Base-by-base conservation (phyloP, 2,113 vertebrate species). In the Sialia sialis region DNA sequence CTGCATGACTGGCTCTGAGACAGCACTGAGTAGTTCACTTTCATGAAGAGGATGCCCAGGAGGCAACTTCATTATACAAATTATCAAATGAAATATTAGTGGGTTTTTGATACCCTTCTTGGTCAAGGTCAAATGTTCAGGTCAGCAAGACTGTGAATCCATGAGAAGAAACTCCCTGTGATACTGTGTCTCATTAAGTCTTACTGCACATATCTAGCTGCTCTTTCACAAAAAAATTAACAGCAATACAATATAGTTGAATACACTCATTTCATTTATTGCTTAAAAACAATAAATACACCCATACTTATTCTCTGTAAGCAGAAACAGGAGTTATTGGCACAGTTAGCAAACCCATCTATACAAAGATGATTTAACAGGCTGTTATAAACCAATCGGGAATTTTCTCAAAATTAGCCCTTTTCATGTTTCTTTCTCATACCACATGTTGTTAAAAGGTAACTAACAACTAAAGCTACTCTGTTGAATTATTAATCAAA, bases 11-110 rank as follows among this genome's bases (percentile, higher is more conserved):
- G 34, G 6, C 21, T 84, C 34, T 0, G 1, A n/a, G n/a, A n/a
- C 21, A 58, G 22, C n/a, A 66, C 14, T 39, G 12, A 34, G 25
- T 6, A 64, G 14, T 4, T 55, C 34, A 16, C 22, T 2, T 0
- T 6, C 13, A 46, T 5, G 2, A 90, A 30, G 6, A 38, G 0
- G 0, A 58, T 38, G 20, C 7, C 12, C 34, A 38, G 6, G 11
- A 81, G 69, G 20, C 6, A 32, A 63, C 32, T 80, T 56, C 7
- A n/a, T 63, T 20, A 54, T 34, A 62, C 7, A 83, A 70, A 87
- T 58, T 46, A 54, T 12, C 16, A 54, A 60, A 62, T 5, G 1
- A 82, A 82, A 32, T 52, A 19, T 39, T 36, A 17, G 18, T 20
- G 3, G 6, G 26, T 36, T 62, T 56, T 83, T 44, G 16, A 64